These are phyloP conservation scores for Meriones unguiculatus DNA, from an alignment of 2,113 vertebrate species.

Conservation along the genomic window DNA sequence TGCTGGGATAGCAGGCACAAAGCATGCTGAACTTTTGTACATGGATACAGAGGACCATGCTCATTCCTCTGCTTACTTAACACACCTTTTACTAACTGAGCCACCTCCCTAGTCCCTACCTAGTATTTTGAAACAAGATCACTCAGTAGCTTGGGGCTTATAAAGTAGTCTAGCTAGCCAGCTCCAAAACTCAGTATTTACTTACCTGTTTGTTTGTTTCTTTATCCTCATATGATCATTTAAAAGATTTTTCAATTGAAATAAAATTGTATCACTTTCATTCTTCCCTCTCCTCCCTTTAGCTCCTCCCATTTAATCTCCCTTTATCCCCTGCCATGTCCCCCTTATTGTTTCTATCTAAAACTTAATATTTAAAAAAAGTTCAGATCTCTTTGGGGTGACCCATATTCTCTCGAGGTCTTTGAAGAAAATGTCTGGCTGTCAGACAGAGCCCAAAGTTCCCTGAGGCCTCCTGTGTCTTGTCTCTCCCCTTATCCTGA, in stretches of 20 bases:
- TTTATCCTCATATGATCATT: neutral
- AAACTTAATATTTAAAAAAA: neutral
- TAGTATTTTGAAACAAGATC: neutral
- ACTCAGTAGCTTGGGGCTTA: neutral
- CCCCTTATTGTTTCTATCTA: neutral
- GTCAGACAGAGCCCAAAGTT: accelerated
- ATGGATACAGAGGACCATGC: neutral
- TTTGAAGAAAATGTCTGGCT: neutral
- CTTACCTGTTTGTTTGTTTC: neutral
- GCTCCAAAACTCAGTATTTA: neutral
- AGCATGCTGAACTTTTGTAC: neutral
- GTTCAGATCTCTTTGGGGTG: neutral
- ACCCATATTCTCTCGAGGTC: neutral
- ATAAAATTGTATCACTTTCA: neutral
- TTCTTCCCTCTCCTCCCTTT: neutral
- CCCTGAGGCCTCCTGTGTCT: neutral
- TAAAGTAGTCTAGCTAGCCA: neutral
- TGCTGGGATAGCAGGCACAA: neutral
- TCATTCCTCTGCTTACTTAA: no score
- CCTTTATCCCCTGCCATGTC: neutral
- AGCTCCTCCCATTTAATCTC: neutral
- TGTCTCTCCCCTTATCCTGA: neutral
- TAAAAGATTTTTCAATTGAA: neutral
- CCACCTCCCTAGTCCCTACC: neutral
- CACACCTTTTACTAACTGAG: neutral